phyloP scores from a whole-genome alignment of 2,888 invertebrate genomes.

The Trypoxylon attenuatum region DNA sequence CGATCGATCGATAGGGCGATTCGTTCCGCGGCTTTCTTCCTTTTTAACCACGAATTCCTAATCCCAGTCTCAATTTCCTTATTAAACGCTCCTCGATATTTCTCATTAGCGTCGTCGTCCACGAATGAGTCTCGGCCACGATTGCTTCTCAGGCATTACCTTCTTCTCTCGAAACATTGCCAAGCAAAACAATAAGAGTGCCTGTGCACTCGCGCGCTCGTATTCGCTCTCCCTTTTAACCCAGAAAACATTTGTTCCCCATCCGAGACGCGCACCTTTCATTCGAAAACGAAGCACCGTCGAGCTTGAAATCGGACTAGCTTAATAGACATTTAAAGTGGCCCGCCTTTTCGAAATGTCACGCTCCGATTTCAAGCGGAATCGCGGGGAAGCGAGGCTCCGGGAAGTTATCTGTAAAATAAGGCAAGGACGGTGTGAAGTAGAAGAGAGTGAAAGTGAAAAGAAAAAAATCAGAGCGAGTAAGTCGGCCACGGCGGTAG shows the following conservation, averaged over 20 bases:
- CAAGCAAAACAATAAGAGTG: too few relatives aligned
- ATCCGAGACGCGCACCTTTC: too few relatives aligned
- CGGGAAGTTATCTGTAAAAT: not conserved
- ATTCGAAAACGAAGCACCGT: too few relatives aligned
- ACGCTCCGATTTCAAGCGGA: not conserved
- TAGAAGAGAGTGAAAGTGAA: not conserved
- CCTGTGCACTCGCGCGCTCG: too few relatives aligned
- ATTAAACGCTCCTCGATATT: not conserved
- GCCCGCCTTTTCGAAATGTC: too few relatives aligned
- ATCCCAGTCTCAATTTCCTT: slow-evolving; percentile 1
- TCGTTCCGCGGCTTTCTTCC: slow-evolving; percentile 19
- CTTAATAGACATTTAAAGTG: too few relatives aligned
- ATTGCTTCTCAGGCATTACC: too few relatives aligned
- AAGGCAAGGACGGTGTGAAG: not conserved
- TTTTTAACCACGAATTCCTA: not conserved
- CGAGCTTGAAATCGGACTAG: too few relatives aligned
- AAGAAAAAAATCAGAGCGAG: slow-evolving; percentile 21
- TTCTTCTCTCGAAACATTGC: too few relatives aligned
- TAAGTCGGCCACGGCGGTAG: slow-evolving; percentile 41
- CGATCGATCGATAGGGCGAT: slow-evolving; percentile 48
- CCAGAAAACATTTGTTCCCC: too few relatives aligned
- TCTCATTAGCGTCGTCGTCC: not conserved
- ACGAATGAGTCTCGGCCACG: too few relatives aligned
- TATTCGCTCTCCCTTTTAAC: too few relatives aligned
- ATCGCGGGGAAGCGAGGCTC: not conserved